These are phyloP conservation scores for Graptemys geographica DNA, from an alignment of 2,797 vertebrate species.

Conservation along the genomic window DNA sequence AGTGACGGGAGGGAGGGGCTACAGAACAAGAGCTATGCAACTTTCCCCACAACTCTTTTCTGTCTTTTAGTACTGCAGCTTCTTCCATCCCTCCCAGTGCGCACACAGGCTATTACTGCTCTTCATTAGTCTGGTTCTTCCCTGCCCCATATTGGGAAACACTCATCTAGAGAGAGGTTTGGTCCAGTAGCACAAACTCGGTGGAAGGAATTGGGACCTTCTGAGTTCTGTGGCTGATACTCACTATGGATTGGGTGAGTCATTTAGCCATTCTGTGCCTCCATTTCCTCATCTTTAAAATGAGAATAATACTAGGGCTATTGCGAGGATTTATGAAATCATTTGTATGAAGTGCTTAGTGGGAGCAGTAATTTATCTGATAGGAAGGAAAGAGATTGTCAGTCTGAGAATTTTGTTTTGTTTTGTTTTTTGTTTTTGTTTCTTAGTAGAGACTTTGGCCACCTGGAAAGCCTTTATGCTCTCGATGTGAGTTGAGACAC, in stretches of 20 bases:
- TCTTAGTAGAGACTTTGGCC: not conserved
- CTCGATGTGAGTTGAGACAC: not conserved
- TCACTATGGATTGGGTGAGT: not conserved
- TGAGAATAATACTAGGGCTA: not conserved
- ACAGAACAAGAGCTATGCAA: not conserved
- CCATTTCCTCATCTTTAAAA: not conserved
- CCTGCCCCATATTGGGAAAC: not conserved
- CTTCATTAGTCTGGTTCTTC: not conserved
- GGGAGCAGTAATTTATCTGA: not conserved
- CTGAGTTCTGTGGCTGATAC: not conserved
- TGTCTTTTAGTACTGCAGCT: not conserved
- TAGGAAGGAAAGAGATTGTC: not conserved
- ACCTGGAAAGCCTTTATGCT: not conserved
- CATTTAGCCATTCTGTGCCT: not conserved
- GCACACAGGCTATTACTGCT: not conserved
- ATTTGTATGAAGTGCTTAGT: not conserved
- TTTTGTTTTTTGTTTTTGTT: not conserved
- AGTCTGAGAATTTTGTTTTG: not conserved
- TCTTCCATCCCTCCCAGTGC: not conserved
- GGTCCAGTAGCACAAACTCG: not conserved
- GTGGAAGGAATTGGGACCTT: not conserved
- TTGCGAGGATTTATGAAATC: not conserved
- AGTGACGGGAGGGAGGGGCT: fast-evolving
- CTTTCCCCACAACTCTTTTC: fast-evolving
- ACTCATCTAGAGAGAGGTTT: not conserved